A percentile compares a stretch with the other conserved stretches of the same genome.
Evolutionary conservation across 2,797 vertebrate species (phyloP).

Genomic region (Okamejei kenojei): DNA sequence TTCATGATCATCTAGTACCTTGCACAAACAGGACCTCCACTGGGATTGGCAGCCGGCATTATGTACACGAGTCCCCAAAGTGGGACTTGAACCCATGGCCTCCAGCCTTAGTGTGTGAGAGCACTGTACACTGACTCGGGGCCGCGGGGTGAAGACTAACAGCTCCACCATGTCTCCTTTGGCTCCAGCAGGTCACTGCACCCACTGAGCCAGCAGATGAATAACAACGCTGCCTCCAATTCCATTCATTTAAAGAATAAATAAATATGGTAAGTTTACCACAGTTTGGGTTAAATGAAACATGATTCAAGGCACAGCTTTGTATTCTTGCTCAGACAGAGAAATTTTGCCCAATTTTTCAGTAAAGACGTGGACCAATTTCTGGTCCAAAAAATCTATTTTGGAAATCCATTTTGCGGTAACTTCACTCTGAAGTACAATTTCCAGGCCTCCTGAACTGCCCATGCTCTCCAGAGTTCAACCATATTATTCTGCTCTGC

Average conservation of each 20-base stretch:
- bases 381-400: background rate
- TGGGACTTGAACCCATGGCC: background rate
- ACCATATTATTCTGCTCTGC: too few species aligned
- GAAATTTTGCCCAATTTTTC: background rate
- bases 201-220: background rate
- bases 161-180: background rate
- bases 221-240: background rate
- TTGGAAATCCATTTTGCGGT: background rate
- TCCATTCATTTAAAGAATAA: background rate
- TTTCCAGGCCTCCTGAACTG: too few species aligned
- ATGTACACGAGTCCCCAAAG: background rate
- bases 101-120: background rate
- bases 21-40: background rate
- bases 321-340: background rate
- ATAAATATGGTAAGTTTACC: background rate
- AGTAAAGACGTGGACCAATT: background rate
- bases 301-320: too few species aligned
- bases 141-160: too few species aligned
- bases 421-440: background rate
- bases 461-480: too few species aligned
- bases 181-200: background rate
- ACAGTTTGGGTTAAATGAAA: background rate
- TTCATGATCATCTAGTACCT: background rate
- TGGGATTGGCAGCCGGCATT: background rate
- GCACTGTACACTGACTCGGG: background rate